Evolutionary conservation across 2,888 invertebrate species (phyloP), one percentile per base, ranked within the genome.

Genomic region (Lomographa bimaculata): DNA sequence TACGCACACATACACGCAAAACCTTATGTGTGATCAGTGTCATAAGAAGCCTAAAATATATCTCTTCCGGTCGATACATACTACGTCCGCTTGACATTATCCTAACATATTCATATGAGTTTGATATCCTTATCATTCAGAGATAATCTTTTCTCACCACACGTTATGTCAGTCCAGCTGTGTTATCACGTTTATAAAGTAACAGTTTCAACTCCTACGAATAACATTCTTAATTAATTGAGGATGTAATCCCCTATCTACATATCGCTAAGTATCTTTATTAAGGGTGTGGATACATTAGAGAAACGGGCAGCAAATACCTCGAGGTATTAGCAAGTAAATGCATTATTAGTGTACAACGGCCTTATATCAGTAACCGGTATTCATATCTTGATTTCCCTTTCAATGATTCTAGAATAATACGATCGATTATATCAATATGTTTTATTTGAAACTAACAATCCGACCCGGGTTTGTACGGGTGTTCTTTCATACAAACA

Each of bases 311-410:
- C 6, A 26, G 17, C 26, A 34, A 24, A 30, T 39, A 36, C 20
- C 30, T 10, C 9, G 26, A 7, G 27, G 18, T 32, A 42, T 54
- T 54, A 45, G 51, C 44, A 54, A 50, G 53, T 36, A 46, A 62
- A 64, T 63, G 47, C 53, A 48, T 27, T 33, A 34, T 44, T 46
- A 38, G 25, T 40, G 47, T 54, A 33, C 54, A 50, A 54, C 41
- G 39, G 27, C 29, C 21, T 46, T 36, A 39, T 29, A 46, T 47
- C 46, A 39, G 40, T 6, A 28, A 16, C 12, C 36, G 26, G 36
- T 33, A 28, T 37, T 33, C 19, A 36, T 48, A 50, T 53, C 48
- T 33, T 36, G 52, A 54, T 65, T 64, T 65, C 59, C 52, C 57
- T 64, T 64, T 60, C 54, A 47, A 50, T 33, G 18, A 16, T n/a